Conservation (phyloP, 1,140 invertebrate genomes). For the Cyclina sinensis region DNA sequence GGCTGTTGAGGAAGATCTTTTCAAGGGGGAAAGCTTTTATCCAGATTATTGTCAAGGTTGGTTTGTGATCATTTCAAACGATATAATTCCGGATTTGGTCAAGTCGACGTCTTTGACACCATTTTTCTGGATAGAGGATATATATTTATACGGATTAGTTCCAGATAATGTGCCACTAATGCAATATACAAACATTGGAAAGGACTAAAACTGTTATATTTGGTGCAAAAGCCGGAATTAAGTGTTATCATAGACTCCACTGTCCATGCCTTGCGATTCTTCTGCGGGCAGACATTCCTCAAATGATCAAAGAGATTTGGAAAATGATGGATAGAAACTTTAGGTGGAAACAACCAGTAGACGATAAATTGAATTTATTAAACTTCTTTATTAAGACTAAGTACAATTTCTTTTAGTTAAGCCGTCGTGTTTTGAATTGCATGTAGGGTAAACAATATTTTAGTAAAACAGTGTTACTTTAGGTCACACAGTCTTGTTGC, state of each 20-base stretch:
- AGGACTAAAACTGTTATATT: neutral
- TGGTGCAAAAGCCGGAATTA: neutral
- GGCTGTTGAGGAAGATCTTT: slow-evolving; percentile 49
- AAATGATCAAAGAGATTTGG: neutral
- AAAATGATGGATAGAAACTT: neutral
- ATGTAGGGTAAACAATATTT: too few relatives aligned
- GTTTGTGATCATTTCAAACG: slow-evolving; percentile 82
- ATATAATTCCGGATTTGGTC: slow-evolving; percentile 82
- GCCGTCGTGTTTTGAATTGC: too few relatives aligned
- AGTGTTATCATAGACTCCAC: neutral
- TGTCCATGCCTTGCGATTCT: neutral
- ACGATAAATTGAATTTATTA: too few relatives aligned
- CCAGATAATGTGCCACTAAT: slow-evolving; percentile 27
- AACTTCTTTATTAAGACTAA: too few relatives aligned
- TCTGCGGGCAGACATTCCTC: neutral
- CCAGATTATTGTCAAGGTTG: slow-evolving; percentile 85
- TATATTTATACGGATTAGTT: slow-evolving; percentile 83
- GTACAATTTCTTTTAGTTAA: too few relatives aligned
- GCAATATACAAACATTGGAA: neutral
- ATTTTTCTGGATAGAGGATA: slow-evolving; percentile 60
- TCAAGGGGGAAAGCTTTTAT: slow-evolving; percentile 41
- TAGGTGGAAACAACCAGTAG: too few relatives aligned
- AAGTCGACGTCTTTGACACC: slow-evolving; percentile 72
- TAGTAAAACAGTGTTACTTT: too few relatives aligned
- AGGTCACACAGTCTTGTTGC: too few relatives aligned